A percentile compares a stretch with the other conserved stretches of the same genome.
phyloP scores from a whole-genome alignment of 2,888 invertebrate genomes.

The Auanema freiburgensis region DNA sequence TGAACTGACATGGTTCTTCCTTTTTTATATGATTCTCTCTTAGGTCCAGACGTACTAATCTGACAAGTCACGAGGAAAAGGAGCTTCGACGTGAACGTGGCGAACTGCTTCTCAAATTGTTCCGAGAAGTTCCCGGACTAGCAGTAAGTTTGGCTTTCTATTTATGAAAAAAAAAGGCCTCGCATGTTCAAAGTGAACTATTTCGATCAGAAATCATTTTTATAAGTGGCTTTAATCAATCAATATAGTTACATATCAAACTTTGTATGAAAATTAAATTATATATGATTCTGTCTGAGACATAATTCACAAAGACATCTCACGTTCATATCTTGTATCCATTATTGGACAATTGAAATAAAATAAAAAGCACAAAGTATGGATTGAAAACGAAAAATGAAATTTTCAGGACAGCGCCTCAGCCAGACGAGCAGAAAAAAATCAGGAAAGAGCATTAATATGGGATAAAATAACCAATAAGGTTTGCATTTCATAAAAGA shows the following conservation, averaged over 20 bases:
- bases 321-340: too few species aligned
- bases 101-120: constrained; percentile 20
- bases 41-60: not conserved
- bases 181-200: too few species aligned
- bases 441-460: constrained; percentile 23
- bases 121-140: constrained; percentile 18
- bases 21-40: not conserved
- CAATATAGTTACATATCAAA: too few species aligned
- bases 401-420: constrained; percentile 11
- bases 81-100: constrained; percentile 21
- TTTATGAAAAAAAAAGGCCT: not conserved
- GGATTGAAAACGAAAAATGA: too few species aligned
- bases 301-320: too few species aligned
- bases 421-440: constrained; percentile 21
- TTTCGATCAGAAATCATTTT: not conserved
- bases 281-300: too few species aligned
- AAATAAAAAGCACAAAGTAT: too few species aligned
- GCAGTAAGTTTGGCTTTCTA: constrained; percentile 14
- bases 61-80: constrained; percentile 22
- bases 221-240: too few species aligned
- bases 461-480: constrained; percentile 25
- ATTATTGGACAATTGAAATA: too few species aligned
- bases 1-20: not conserved
- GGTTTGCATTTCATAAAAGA: not conserved
- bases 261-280: too few species aligned